phyloP scores from a whole-genome alignment of 2,113 vertebrate species.

The Gulo gulo region DNA sequence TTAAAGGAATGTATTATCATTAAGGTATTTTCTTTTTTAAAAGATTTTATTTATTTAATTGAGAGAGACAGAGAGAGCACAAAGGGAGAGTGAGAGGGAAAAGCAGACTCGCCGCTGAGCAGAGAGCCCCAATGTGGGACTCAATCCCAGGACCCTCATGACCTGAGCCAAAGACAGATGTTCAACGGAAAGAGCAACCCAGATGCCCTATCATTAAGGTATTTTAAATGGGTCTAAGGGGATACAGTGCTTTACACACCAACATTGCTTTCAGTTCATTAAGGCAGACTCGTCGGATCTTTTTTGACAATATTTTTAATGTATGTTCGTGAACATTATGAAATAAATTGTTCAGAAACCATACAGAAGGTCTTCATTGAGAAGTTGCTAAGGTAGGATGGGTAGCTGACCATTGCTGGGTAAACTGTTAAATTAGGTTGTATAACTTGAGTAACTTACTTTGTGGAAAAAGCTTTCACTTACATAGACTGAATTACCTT shows the following conservation, averaged over 20 bases:
- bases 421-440: not conserved
- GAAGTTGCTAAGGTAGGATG: not conserved
- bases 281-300: not conserved
- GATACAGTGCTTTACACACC: not conserved
- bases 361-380: not conserved
- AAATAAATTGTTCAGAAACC: not conserved
- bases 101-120: not conserved
- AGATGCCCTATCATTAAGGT: not conserved
- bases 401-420: not conserved
- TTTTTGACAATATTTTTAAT: not conserved
- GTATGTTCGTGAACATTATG: not conserved
- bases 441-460: not conserved
- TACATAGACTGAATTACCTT: not conserved
- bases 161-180: not conserved
- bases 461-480: not conserved
- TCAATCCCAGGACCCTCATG: not conserved
- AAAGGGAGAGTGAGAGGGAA: not conserved
- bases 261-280: not conserved
- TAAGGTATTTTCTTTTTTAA: not conserved
- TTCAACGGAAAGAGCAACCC: not conserved
- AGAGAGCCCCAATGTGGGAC: not conserved
- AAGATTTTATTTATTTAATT: not conserved
- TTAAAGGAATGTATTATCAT: not conserved
- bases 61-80: not conserved
- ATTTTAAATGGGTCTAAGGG: not conserved